Base-by-base conservation (phyloP, 2,797 vertebrate species). In the Acrossocheilus wenchowensis region DNA sequence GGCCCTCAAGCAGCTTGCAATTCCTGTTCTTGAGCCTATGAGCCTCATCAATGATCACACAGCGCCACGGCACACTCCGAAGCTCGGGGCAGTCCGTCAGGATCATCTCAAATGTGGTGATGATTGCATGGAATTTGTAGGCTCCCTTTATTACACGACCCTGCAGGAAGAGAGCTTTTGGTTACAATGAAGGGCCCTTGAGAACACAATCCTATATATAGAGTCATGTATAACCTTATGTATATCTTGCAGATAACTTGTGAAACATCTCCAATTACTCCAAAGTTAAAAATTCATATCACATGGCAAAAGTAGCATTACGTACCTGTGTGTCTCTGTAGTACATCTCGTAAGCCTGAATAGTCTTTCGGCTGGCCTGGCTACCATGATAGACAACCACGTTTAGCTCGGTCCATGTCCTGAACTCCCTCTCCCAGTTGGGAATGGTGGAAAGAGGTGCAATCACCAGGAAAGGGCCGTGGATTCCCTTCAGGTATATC, bases 31-130 rank as follows among this genome's bases (percentile, higher is more conserved):
- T 99, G 91, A 99, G 95, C 89, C 98, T 96, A 92, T 99, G 98
- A 86, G 98, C 98, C 92, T 99, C 98, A 52, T 99, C 98, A 0
- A 99, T 99, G 90, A 99, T 97, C 87, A 99, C 98, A 50, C 98
- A 99, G 86, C 98, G 97, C 98, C 98, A 99, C 0, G 96, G 95
- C 91, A 99, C 96, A 87, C 93, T 96, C 64, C 98, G 96, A 41
- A 99, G 96, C 95, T 99, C 98, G 0, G 98, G 98, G 94, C 98
- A 99, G 92, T 99, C 98, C 0, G 98, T 96, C 93, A 99, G 93
- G 91, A 99, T 99, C 98, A 99, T 99, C 94, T 99, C 98, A 90
- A 99, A 99, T 0, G 98, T 99, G 52, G 98, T 99, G 92, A 99
- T 99, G 92, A 99, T 94, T 17, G 97, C 98, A 48, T 99, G 97